phyloP scores from a whole-genome alignment of 2,113 vertebrate species.

The Xiphophorus couchianus region DNA sequence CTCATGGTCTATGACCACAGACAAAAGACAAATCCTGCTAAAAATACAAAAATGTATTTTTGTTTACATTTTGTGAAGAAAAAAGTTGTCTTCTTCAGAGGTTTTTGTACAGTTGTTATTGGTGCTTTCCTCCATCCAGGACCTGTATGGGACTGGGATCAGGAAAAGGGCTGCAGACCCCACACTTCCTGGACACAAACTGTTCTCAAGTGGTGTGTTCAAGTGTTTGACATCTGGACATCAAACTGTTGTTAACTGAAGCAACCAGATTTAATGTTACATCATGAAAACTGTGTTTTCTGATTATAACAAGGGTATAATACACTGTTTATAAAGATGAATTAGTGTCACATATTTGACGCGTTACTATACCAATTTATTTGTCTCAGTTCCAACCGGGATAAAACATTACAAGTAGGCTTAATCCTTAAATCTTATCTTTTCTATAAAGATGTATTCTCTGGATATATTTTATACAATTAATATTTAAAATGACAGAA shows the following conservation, averaged over 20 bases:
- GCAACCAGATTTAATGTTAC: slow-evolving; percentile 8
- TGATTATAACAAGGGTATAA: background rate
- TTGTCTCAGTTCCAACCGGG: background rate
- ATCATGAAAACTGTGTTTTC: background rate
- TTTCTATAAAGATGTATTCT: background rate
- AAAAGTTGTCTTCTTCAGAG: too few relatives aligned
- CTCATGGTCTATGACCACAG: too few relatives aligned
- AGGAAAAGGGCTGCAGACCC: too few relatives aligned
- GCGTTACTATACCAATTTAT: background rate
- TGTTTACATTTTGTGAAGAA: too few relatives aligned
- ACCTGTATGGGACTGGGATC: too few relatives aligned
- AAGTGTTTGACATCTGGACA: background rate
- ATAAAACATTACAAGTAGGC: background rate
- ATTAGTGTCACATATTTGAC: slow-evolving; percentile 5
- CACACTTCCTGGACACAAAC: too few relatives aligned
- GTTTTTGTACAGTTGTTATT: too few relatives aligned
- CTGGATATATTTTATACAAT: background rate
- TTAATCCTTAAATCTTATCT: background rate
- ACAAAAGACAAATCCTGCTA: too few relatives aligned
- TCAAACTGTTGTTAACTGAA: background rate
- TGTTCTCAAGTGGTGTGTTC: slow-evolving; percentile 16
- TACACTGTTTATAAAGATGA: slow-evolving; percentile 5
- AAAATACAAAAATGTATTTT: too few relatives aligned
- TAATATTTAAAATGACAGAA: background rate
- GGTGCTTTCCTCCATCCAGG: too few relatives aligned